A percentile compares a stretch with the other conserved stretches of the same genome.
Evolutionary conservation across 2,113 vertebrate genomes (phyloP).

Genomic region (Microtus oregoni): DNA sequence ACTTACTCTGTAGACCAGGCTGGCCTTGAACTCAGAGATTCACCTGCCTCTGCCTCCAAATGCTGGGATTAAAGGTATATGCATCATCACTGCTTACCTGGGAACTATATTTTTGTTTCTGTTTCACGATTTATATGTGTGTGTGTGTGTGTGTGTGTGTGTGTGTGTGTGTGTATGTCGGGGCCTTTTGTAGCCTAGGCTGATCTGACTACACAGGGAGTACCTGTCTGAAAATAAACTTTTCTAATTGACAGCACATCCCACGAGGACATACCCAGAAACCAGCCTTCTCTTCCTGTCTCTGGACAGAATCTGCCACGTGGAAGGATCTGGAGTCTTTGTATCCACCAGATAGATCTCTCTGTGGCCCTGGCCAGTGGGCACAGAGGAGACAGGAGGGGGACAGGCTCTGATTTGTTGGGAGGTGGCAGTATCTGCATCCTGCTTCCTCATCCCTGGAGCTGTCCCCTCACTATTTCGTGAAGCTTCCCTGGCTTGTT

Average conservation of each 20-base stretch:
- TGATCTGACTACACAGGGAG: not conserved
- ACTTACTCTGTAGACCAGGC: not conserved
- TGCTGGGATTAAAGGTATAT: not conserved
- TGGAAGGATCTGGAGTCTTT: not conserved
- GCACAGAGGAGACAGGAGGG: not conserved
- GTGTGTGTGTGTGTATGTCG: too few relatives aligned
- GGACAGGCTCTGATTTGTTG: not conserved
- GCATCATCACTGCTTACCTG: not conserved
- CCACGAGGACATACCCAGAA: not conserved
- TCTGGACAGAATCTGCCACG: not conserved
- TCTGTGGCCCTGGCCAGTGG: not conserved
- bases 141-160: too few relatives aligned
- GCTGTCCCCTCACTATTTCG: not conserved
- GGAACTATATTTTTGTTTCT: not conserved
- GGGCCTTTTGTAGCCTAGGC: not conserved
- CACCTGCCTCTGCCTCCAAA: not conserved
- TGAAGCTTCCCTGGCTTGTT: constrained; percentile 7
- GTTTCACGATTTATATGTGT: not conserved
- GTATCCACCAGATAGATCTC: not conserved
- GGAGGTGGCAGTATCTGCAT: too few relatives aligned
- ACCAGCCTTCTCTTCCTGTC: not conserved
- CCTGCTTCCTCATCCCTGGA: not conserved
- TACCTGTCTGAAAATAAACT: not conserved
- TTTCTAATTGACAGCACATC: not conserved
- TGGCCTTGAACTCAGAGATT: not conserved